Evolutionary conservation across 2,113 vertebrate species (phyloP), one percentile per base, ranked within the genome.

Genomic region (Chinchilla lanigera): DNA sequence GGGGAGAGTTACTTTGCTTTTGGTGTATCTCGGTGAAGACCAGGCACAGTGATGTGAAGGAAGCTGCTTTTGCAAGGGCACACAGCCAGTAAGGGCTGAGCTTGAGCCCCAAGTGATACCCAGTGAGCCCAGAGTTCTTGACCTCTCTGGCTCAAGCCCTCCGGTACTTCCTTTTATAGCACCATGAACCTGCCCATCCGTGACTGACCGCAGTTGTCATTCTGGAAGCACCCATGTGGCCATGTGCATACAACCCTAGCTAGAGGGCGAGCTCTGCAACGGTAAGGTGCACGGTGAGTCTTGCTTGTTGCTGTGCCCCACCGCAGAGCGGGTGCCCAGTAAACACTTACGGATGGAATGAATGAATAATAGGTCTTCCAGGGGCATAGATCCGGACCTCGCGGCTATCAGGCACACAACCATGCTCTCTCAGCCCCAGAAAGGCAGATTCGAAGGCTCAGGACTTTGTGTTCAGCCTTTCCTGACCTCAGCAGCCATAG

Each of bases 1-100:
- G 80, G 38, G 9, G 33, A 20, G 52, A 12, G 47, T 35, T 41
- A 50, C 44, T 44, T 41, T 87, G 26, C 63, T 96, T 24, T 73
- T 73, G 69, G 26, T 50, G 8, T 50, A 50, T 95, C 44, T 35
- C 61, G 56, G 12, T 17, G 78, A 93, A 83, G 47, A 86, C 44
- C 50, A 67, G 41, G 35, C 81, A 61, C 22, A 63, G 38, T 56
- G 56, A 83, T n/a, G 35, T 67, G 77, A 75, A 94, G 41, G 30
- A 75, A 93, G 87, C 83, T 86, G 75, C 14, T 28, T 96, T 52
- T 54, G 86, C 61, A 67, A 78, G 94, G 63, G 75, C 60, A 77
- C 77, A 56, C 52, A 78, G 71, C 33, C 14, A 58, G 52, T 26
- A 56, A 90, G 41, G 86, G 26, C n/a, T 89, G n/a, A 93, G 19